A percentile compares a stretch with the other conserved stretches of the same genome.
Conservation (phyloP, 2,113 vertebrate genomes). For the Sebastes fasciatus region DNA sequence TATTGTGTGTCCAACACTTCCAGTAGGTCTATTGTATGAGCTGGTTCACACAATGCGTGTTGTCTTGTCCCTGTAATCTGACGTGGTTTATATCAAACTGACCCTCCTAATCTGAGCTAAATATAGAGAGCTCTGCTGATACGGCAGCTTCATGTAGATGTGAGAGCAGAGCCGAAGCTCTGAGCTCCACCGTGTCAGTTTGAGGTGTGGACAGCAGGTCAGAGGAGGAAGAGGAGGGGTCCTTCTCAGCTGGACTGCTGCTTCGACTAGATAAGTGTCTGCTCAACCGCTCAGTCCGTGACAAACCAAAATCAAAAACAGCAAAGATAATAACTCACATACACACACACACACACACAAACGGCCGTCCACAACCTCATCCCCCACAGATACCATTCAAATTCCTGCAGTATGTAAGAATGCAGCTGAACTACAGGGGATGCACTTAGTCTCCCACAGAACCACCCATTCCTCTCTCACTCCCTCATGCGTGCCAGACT, state of each 20-base stretch:
- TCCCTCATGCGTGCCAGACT: slow-evolving; percentile 37
- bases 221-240: slow-evolving; percentile 11
- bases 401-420: slow-evolving; percentile 44
- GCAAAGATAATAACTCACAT: slow-evolving; percentile 8
- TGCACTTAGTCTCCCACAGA: slow-evolving; percentile 4
- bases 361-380: background rate
- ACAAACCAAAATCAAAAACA: background rate
- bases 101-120: slow-evolving; percentile 60
- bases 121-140: slow-evolving; percentile 59
- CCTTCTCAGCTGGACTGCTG: slow-evolving; percentile 12
- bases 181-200: slow-evolving; percentile 19
- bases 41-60: background rate
- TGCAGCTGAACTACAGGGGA: slow-evolving; percentile 38
- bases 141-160: slow-evolving; percentile 29
- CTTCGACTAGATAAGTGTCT: slow-evolving; percentile 46
- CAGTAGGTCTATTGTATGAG: background rate
- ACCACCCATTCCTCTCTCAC: background rate
- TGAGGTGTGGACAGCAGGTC: slow-evolving; percentile 47
- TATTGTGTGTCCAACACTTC: background rate
- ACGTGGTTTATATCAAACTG: slow-evolving; percentile 13
- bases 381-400: slow-evolving; percentile 7
- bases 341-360: background rate
- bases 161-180: slow-evolving; percentile 22
- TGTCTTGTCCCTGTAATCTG: slow-evolving; percentile 47
- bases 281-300: background rate